A percentile compares a stretch with the other conserved stretches of the same genome.
phyloP scores from a whole-genome alignment of 2,113 vertebrate species.

The Lagopus leucura region DNA sequence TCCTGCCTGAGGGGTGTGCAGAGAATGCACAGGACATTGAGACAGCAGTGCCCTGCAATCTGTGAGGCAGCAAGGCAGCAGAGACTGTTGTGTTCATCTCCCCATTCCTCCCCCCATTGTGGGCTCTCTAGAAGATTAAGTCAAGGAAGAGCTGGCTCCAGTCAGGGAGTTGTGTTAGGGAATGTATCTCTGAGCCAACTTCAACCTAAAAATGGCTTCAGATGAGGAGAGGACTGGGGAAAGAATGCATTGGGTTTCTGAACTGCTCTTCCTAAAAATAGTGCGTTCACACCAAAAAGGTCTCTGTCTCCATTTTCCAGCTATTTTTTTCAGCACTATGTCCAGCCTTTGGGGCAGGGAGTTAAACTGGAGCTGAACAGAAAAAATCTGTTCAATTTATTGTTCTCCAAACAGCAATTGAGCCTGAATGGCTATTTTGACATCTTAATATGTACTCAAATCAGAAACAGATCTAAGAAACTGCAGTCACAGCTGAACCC shows the following conservation, averaged over 20 bases:
- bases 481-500: not conserved
- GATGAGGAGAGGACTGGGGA: slow-evolving; percentile 11
- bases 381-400: slow-evolving; percentile 8
- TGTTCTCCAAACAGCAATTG: not conserved
- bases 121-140: not conserved
- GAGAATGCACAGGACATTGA: slow-evolving; percentile 24
- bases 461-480: not conserved
- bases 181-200: slow-evolving; percentile 41
- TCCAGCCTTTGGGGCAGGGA: not conserved
- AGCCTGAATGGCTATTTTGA: slow-evolving; percentile 22
- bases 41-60: not conserved
- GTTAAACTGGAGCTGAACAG: slow-evolving; percentile 18
- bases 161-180: not conserved
- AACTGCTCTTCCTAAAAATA: slow-evolving; percentile 42
- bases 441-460: slow-evolving; percentile 28
- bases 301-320: slow-evolving; percentile 20
- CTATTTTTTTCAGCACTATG: slow-evolving; percentile 47
- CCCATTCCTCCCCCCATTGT: not conserved
- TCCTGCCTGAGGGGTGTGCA: not conserved
- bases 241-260: slow-evolving; percentile 19
- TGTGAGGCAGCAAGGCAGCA: not conserved
- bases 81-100: not conserved
- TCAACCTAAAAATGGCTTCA: slow-evolving; percentile 58
- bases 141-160: not conserved
- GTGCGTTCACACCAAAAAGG: not conserved